Conservation (phyloP, 2,797 vertebrate genomes). For the Huso huso region DNA sequence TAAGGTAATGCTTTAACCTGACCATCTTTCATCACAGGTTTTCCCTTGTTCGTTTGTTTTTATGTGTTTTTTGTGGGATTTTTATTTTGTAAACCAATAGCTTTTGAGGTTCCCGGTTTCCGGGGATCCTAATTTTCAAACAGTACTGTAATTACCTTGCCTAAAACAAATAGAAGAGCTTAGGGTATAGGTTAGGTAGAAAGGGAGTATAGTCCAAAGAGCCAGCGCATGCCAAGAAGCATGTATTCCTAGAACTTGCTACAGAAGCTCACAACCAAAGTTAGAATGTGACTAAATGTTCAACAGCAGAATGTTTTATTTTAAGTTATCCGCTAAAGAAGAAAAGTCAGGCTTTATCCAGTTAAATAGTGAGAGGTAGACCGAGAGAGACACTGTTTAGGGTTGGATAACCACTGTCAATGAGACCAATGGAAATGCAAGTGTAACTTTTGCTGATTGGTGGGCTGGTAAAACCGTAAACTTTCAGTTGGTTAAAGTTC, state of each 20-base stretch:
- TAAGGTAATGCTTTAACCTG: conserved; percentile 60
- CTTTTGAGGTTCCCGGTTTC: conserved; percentile 30
- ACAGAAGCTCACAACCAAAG: conserved; percentile 70
- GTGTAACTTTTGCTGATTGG: conserved; percentile 68
- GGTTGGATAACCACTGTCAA: conserved; percentile 51
- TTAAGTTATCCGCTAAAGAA: neutral
- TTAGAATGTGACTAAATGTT: conserved; percentile 59
- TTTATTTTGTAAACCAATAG: conserved; percentile 42
- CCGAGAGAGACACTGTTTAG: too few species aligned
- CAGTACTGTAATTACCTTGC: conserved; percentile 54
- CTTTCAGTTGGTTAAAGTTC: conserved; percentile 47
- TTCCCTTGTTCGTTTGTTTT: conserved; percentile 46
- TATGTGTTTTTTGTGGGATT: conserved; percentile 30
- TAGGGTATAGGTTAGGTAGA: conserved; percentile 19
- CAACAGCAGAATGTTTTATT: conserved; percentile 9
- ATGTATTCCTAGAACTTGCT: conserved; percentile 61
- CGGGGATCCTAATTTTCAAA: conserved; percentile 39
- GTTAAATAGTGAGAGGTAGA: conserved; percentile 37
- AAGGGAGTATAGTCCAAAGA: conserved; percentile 58
- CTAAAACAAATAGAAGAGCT: conserved; percentile 49
- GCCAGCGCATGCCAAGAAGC: conserved; percentile 61
- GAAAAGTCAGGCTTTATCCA: conserved; percentile 27
- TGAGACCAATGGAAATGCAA: conserved; percentile 38
- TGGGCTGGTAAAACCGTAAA: conserved; percentile 54
- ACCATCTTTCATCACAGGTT: conserved; percentile 71